phyloP scores from a whole-genome alignment of 2,113 vertebrate species.

The Barbus barbus region DNA sequence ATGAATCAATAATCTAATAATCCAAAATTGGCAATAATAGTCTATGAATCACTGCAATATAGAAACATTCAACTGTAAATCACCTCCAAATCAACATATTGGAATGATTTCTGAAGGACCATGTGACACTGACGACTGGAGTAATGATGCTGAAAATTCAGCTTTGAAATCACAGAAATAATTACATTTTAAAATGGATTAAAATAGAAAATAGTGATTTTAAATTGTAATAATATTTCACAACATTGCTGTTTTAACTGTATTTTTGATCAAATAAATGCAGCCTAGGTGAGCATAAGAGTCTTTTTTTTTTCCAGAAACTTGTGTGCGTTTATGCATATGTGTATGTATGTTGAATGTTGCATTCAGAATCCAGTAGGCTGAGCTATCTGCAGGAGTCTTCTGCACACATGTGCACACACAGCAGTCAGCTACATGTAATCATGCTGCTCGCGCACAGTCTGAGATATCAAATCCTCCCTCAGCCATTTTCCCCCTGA shows the following conservation, averaged over 20 bases:
- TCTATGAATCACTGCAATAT: too few relatives aligned
- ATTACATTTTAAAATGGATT: background rate
- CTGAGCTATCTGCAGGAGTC: background rate
- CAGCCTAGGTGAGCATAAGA: background rate
- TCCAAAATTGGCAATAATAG: too few relatives aligned
- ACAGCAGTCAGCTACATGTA: constrained; percentile 18
- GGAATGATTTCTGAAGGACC: background rate
- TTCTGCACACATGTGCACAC: background rate
- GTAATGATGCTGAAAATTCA: background rate
- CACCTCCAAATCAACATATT: background rate
- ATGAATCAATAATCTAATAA: too few relatives aligned
- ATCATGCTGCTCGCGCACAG: constrained; percentile 60
- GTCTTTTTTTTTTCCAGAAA: background rate
- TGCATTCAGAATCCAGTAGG: background rate
- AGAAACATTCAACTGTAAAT: too few relatives aligned
- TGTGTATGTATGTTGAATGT: background rate
- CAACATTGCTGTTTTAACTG: too few relatives aligned
- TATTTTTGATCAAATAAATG: background rate
- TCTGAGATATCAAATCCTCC: constrained; percentile 59
- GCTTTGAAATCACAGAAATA: background rate
- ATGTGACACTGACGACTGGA: background rate
- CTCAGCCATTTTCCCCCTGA: constrained; percentile 41
- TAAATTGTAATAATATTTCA: background rate
- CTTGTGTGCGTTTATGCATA: too few relatives aligned
- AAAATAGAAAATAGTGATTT: background rate